These are phyloP conservation scores for Chloromyia formosa DNA, from an alignment of 2,888 invertebrate genomes.

Conservation along the genomic window DNA sequence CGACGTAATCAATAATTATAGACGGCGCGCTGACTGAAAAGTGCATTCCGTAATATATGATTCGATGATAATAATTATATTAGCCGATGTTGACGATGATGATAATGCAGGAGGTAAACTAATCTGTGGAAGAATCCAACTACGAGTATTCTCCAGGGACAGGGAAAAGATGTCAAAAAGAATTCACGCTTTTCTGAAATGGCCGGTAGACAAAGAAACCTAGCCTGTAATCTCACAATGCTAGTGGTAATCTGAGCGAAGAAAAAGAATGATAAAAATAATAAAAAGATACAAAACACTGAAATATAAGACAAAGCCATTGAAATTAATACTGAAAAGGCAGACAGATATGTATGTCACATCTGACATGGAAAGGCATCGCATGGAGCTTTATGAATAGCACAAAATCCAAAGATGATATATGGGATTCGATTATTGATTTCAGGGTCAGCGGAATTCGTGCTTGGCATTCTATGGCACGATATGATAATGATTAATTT, in stretches of 20 bases:
- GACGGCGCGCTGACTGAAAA: background rate
- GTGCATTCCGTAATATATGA: background rate
- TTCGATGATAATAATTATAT: slow-evolving; percentile 21
- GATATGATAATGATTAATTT: slow-evolving; percentile 40
- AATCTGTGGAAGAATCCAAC: background rate
- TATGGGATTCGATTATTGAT: slow-evolving; percentile 41
- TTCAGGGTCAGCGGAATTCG: slow-evolving; percentile 39
- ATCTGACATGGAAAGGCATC: slow-evolving; percentile 23
- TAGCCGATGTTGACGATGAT: background rate
- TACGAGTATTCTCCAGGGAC: background rate
- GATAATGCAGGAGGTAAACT: background rate
- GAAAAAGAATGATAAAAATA: background rate
- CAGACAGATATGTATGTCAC: slow-evolving; percentile 24
- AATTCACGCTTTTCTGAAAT: slow-evolving; percentile 31
- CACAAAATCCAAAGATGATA: slow-evolving; percentile 37
- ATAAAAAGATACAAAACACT: background rate
- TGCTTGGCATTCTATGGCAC: slow-evolving; percentile 26
- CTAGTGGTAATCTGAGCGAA: background rate
- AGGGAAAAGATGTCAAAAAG: slow-evolving; percentile 27
- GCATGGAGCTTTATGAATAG: slow-evolving; percentile 4
- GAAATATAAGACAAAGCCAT: slow-evolving; percentile 5
- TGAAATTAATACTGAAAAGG: background rate
- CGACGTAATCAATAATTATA: slow-evolving; percentile 30
- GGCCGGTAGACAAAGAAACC: background rate
- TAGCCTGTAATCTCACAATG: slow-evolving; percentile 20